Base-by-base conservation (phyloP, 2,797 vertebrate genomes). In the Sebastes hubbsi region DNA sequence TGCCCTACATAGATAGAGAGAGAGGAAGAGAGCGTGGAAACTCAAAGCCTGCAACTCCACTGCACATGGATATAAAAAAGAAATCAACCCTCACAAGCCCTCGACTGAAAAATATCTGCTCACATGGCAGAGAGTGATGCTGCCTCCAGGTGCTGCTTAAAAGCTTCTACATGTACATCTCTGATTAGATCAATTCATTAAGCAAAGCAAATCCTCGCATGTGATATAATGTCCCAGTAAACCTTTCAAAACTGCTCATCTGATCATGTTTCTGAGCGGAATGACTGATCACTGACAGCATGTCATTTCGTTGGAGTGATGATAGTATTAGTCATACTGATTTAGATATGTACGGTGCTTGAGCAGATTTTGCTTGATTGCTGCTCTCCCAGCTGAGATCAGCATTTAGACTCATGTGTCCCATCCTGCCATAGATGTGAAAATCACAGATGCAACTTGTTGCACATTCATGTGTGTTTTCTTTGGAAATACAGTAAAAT, bases 1-100 rank as follows among this genome's bases (percentile, higher is more conserved):
- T 95, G 95, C 93, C 95, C 95, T 95, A 96, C 91, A 95, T 95
- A 93, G 90, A 93, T 84, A 87, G 83, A 90, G 79, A 79, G 71
- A 72, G 69, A 89, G 78, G 82, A 76, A 70, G 78, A 81, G 70
- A 89, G 88, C 52, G 46, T 80, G 85, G 80, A 85, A 88, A 87
- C 87, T 86, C 80, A 76, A 83, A 86, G 88, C 73, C 76, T 79
- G 82, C 34, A 70, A 87, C 81, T 91, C 86, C 46, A 80, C 34
- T 62, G 88, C 81, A 69, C 83, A 88, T 75, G 62, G 65, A 81
- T 83, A 18, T 63, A 74, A 54, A 22, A n/a, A 42, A 65, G 16
- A 34, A 56, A 58, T 55, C 67, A 61, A 70, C 63, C 60, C 66
- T 85, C 36, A 71, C 52, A 73, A 81, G 66, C 34, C 22, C 49